A percentile compares a stretch with the other conserved stretches of the same genome.
Conservation (phyloP, 2,888 invertebrate species). For the Standfussiana lucernea region DNA sequence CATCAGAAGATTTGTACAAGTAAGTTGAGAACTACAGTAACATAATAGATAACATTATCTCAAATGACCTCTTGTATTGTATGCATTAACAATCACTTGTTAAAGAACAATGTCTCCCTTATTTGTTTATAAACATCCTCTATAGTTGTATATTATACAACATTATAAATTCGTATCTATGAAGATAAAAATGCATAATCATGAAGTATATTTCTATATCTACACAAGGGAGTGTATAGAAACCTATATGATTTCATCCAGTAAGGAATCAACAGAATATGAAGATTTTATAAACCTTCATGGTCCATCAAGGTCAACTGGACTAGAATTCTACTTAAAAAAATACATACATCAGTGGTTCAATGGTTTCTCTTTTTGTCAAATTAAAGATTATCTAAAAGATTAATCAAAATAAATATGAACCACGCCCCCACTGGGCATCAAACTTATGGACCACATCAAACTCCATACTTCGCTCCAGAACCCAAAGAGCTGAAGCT, state of each 20-base stretch:
- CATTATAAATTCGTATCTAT: not conserved
- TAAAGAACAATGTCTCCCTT: slow-evolving; percentile 25
- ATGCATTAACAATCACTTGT: slow-evolving; percentile 30
- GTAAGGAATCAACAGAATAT: not conserved
- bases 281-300: not conserved
- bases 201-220: not conserved
- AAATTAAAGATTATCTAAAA: not conserved
- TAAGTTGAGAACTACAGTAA: slow-evolving; percentile 26
- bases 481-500: too few relatives aligned
- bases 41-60: slow-evolving; percentile 50
- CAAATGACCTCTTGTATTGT: slow-evolving; percentile 38
- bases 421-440: too few relatives aligned
- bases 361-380: not conserved
- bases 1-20: slow-evolving; percentile 13
- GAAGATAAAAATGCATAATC: not conserved
- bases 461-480: too few relatives aligned
- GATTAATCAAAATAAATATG: slow-evolving; percentile 2
- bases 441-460: too few relatives aligned
- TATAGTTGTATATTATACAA: not conserved
- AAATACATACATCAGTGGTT: not conserved
- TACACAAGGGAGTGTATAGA: not conserved
- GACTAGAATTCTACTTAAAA: not conserved
- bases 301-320: not conserved
- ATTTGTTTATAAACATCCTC: slow-evolving; percentile 14
- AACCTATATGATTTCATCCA: not conserved